Evolutionary conservation across 2,797 vertebrate genomes (phyloP), one percentile per base, ranked within the genome.

Genomic region (Naso thynnoides): DNA sequence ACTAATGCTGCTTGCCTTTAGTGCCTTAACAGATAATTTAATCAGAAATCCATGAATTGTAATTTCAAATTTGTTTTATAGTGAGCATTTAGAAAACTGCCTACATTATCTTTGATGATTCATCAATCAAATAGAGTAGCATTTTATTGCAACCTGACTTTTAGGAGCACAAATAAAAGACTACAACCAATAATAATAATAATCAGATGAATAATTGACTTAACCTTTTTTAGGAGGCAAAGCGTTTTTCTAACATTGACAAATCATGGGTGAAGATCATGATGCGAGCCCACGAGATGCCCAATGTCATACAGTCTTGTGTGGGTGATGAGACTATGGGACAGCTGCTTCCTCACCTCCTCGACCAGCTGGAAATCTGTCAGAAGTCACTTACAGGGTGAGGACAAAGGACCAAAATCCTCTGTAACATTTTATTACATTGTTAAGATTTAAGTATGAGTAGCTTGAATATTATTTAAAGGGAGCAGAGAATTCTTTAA

Each of bases 231-330:
- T 50, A 99, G 98, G 98, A 99, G 88, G 96, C 97, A 31, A 99
- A 99, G 62, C 93, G 97, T 76, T 99, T 99, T 89, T 97, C 96
- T 29, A 98, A 97, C 83, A 99, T 99, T 31, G 98, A 99, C 90
- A 99, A 98, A 83, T 97, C 97, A 0, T 99, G 98, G 98, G 96
- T 98, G 74, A 99, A 96, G 93, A 98, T 99, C 71, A 98, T 99
- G 98, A 96, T 93, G 11, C 94, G 96, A 64, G 96, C 97, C 8
- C 97, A 96, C 18, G 97, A 98, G 86, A 97, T 92, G 88, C 96
- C 97, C 23, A 98, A 91, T 18, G 96, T 98, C 23, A 93, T 99
- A 31, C 96, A 98, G 83, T 99, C 97, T 8, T 99, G 97, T 81
- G 95, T 96, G 15, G 97, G 96, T 33, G 98, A 99, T 74, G 98